Evolutionary conservation across 2,888 invertebrate species (phyloP).

Genomic region (Steromphala cineraria): DNA sequence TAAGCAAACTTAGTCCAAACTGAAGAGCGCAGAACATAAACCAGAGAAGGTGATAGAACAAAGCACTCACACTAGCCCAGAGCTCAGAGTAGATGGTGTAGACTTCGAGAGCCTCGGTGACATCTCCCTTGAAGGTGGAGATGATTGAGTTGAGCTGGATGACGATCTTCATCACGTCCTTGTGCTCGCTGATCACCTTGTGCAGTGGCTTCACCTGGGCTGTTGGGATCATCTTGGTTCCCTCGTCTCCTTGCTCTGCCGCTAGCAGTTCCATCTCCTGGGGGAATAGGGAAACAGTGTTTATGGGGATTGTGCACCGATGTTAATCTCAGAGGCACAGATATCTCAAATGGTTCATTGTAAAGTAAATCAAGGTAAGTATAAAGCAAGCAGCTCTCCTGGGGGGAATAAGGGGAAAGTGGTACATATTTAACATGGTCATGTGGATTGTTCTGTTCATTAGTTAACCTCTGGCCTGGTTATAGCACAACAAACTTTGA

Average conservation of each 20-base stretch:
- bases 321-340: too few relatives aligned
- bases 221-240: constrained; percentile 61
- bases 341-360: too few relatives aligned
- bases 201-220: constrained; percentile 72
- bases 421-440: too few relatives aligned
- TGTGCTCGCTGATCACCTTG: constrained; percentile 82
- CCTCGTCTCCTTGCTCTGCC: constrained; percentile 65
- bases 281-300: too few relatives aligned
- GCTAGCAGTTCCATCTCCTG: constrained; percentile 70
- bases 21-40: too few relatives aligned
- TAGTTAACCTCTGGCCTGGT: too few relatives aligned
- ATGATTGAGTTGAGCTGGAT: constrained; percentile 74
- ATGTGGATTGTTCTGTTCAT: too few relatives aligned
- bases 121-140: constrained; percentile 80
- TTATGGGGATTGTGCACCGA: too few relatives aligned
- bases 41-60: neutral
- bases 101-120: constrained; percentile 86
- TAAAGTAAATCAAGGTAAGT: too few relatives aligned
- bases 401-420: neutral
- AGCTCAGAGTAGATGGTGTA: constrained; percentile 88
- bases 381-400: too few relatives aligned
- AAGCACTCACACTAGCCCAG: constrained; percentile 71
- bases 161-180: constrained; percentile 87
- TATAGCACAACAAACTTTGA: too few relatives aligned
- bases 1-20: neutral